Evolutionary conservation across 2,888 invertebrate species (phyloP).

Genomic region (Petrolisthes cinctipes): DNA sequence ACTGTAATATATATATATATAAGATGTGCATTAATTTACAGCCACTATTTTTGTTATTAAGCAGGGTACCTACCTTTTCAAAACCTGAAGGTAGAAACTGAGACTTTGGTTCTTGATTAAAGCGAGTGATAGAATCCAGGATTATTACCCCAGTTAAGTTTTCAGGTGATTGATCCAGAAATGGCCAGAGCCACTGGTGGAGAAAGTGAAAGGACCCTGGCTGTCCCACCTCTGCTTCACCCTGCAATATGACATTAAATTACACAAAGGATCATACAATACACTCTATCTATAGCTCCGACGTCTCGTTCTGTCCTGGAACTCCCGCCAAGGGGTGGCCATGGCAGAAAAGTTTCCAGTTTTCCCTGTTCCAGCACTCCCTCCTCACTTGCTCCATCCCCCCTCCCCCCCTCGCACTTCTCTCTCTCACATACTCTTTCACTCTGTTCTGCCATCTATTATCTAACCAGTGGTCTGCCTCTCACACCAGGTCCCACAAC

Average conservation of each 20-base stretch:
- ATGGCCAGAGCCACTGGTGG: conserved; percentile 54
- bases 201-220: conserved; percentile 53
- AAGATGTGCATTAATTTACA: too few relatives aligned
- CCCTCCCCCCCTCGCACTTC: neutral
- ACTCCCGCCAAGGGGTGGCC: too few relatives aligned
- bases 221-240: neutral
- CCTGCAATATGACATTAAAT: conserved; percentile 1
- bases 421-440: too few relatives aligned
- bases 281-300: neutral
- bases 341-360: too few relatives aligned
- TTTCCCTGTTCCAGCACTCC: too few relatives aligned
- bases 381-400: too few relatives aligned
- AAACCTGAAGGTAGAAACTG: conserved; percentile 40
- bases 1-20: too few relatives aligned
- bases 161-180: conserved; percentile 17
- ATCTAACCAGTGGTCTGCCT: too few relatives aligned
- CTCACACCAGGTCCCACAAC: too few relatives aligned
- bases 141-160: conserved; percentile 49
- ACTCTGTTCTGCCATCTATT: too few relatives aligned
- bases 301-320: too few relatives aligned
- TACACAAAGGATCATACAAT: neutral
- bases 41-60: too few relatives aligned
- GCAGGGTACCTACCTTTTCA: conserved; percentile 20
- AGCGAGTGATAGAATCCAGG: conserved; percentile 54
- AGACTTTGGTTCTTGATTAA: conserved; percentile 12